These are phyloP conservation scores for Hippopotamyrus pictus DNA, from an alignment of 2,797 vertebrate species.

Conservation along the genomic window DNA sequence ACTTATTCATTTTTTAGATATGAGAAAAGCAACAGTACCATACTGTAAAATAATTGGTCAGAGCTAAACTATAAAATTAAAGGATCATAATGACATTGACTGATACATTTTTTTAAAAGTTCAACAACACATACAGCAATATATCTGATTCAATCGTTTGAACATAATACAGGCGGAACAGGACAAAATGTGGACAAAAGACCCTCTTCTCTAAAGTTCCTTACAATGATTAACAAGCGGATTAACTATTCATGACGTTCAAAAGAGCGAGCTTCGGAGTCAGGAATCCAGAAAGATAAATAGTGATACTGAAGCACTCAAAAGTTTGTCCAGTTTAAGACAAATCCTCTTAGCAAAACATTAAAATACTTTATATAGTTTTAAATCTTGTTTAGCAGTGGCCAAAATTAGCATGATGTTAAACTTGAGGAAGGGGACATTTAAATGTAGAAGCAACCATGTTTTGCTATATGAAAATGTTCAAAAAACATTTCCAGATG, in stretches of 20 bases:
- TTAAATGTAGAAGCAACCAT: not conserved
- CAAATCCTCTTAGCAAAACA: not conserved
- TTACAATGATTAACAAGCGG: not conserved
- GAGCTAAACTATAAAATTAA: not conserved
- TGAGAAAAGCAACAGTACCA: not conserved
- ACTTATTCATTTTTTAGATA: not conserved
- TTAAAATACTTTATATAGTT: not conserved
- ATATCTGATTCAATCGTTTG: not conserved
- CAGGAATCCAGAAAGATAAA: not conserved
- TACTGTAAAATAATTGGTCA: not conserved
- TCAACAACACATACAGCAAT: not conserved
- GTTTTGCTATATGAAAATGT: conserved; percentile 8
- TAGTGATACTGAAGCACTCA: not conserved
- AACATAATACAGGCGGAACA: not conserved
- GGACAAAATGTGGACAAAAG: not conserved
- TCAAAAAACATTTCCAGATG: conserved; percentile 23
- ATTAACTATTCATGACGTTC: not conserved
- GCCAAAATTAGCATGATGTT: conserved; percentile 8
- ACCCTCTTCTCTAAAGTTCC: not conserved
- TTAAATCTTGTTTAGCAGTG: not conserved
- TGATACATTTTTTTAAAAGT: not conserved
- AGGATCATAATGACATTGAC: not conserved
- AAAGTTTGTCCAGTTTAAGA: not conserved
- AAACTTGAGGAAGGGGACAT: not conserved
- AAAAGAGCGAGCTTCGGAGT: not conserved